phyloP scores from a whole-genome alignment of 1,140 invertebrate species.

The Achroia grisella region DNA sequence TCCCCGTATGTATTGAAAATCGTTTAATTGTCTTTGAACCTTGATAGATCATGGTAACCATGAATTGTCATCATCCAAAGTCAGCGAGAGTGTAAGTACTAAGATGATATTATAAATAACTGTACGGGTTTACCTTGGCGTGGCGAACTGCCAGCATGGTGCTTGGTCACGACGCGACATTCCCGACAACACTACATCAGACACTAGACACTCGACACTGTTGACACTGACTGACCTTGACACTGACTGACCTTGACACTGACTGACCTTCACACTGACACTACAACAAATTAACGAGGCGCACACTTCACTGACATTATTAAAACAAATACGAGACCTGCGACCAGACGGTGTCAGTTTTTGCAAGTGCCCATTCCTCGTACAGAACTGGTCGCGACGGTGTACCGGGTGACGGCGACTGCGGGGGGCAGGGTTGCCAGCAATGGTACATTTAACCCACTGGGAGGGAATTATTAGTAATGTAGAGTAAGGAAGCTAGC shows the following conservation, averaged over 20 bases:
- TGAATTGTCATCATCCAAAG: too few relatives aligned
- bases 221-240: not conserved
- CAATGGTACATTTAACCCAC: not conserved
- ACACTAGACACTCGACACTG: constrained; percentile 13
- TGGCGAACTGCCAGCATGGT: constrained; percentile 46
- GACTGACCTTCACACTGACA: not conserved
- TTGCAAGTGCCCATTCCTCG: constrained; percentile 6
- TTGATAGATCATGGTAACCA: too few relatives aligned
- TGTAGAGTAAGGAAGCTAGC: too few relatives aligned
- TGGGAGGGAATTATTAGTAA: too few relatives aligned
- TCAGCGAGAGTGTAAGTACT: too few relatives aligned
- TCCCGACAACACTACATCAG: constrained; percentile 22
- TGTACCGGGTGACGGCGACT: not conserved
- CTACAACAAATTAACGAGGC: too few relatives aligned
- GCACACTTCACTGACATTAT: not conserved
- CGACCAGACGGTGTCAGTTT: constrained; percentile 9
- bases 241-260: not conserved
- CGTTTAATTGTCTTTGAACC: too few relatives aligned
- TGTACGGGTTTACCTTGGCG: constrained; percentile 33
- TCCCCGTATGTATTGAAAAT: too few relatives aligned
- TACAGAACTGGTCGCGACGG: not conserved
- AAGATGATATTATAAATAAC: not conserved
- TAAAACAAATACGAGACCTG: constrained; percentile 13
- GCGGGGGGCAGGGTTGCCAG: not conserved
- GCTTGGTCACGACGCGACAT: constrained; percentile 25